Conservation (phyloP, 1,140 invertebrate species). For the Drosophila willistoni region DNA sequence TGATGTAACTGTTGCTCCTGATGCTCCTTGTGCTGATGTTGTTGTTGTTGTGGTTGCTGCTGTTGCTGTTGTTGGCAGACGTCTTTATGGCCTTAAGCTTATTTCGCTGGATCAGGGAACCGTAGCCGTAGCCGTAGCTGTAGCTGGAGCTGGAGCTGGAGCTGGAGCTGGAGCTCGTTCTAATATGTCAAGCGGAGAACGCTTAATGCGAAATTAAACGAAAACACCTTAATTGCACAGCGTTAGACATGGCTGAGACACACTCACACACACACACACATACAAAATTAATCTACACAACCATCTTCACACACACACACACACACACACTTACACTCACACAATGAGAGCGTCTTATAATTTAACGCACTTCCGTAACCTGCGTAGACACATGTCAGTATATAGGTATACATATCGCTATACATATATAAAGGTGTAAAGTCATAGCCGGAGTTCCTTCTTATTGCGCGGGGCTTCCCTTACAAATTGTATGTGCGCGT, state of each 20-base stretch:
- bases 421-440: slow-evolving; percentile 7
- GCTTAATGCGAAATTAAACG: slow-evolving; percentile 54
- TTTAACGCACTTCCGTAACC: slow-evolving; percentile 23
- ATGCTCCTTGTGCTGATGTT: background rate
- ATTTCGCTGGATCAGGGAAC: slow-evolving; percentile 12
- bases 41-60: background rate
- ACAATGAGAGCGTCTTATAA: slow-evolving; percentile 12
- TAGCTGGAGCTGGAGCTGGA: slow-evolving; percentile 15
- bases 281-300: background rate
- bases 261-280: slow-evolving; percentile 10
- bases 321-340: background rate
- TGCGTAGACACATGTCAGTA: slow-evolving; percentile 6
- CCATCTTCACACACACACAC: slow-evolving; percentile 10
- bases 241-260: slow-evolving; percentile 40
- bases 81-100: slow-evolving; percentile 35
- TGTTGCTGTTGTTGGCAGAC: slow-evolving; percentile 3
- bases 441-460: slow-evolving; percentile 3
- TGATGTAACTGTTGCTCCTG: background rate
- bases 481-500: background rate
- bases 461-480: slow-evolving; percentile 1
- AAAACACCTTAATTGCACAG: slow-evolving; percentile 49
- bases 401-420: background rate
- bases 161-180: slow-evolving; percentile 38
- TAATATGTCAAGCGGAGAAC: slow-evolving; percentile 47
- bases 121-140: slow-evolving; percentile 15